These are phyloP conservation scores for Nomada ferruginata DNA, from an alignment of 2,888 invertebrate genomes.

Conservation along the genomic window DNA sequence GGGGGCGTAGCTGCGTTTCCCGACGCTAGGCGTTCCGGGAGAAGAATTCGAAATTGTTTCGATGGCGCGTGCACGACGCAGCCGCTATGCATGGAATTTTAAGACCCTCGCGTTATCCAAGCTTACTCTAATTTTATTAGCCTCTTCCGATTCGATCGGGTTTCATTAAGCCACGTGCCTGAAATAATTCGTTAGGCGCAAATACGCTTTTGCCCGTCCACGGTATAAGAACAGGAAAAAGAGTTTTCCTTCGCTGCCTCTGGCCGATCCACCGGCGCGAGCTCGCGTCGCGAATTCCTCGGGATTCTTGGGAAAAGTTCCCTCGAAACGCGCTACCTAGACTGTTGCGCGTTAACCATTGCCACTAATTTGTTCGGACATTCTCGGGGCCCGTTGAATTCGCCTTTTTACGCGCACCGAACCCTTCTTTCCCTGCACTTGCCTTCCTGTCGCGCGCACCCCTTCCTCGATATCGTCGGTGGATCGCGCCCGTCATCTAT, in stretches of 20 bases:
- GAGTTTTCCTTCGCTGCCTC: slow-evolving; percentile 3
- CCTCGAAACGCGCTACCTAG: slow-evolving; percentile 49
- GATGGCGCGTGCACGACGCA: slow-evolving; percentile 49
- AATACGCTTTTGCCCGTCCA: slow-evolving; percentile 13
- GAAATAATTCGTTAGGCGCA: slow-evolving; percentile 54
- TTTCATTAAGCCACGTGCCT: slow-evolving; percentile 61
- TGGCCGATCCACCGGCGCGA: slow-evolving; percentile 12
- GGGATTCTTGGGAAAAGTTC: slow-evolving; percentile 48
- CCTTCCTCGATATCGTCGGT: neutral
- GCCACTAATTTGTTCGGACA: slow-evolving; percentile 78
- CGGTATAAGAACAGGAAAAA: slow-evolving; percentile 25
- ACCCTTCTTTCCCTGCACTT: neutral
- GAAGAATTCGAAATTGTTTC: slow-evolving; percentile 70
- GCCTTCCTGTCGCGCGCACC: neutral
- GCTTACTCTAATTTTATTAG: slow-evolving; percentile 62
- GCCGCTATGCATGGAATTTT: slow-evolving; percentile 67
- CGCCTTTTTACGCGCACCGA: slow-evolving; percentile 24
- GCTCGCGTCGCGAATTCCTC: slow-evolving; percentile 53
- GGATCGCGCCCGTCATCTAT: too few relatives aligned
- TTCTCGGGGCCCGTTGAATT: slow-evolving; percentile 68
- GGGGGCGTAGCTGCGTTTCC: slow-evolving; percentile 39
- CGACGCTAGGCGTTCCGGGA: slow-evolving; percentile 49
- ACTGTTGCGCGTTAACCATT: slow-evolving; percentile 73
- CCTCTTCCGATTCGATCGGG: slow-evolving; percentile 56
- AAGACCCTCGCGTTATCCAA: slow-evolving; percentile 46